Evolutionary conservation across 1,140 invertebrate species (phyloP), one percentile per base, ranked within the genome.

Genomic region (Scaptomyza pallida): DNA sequence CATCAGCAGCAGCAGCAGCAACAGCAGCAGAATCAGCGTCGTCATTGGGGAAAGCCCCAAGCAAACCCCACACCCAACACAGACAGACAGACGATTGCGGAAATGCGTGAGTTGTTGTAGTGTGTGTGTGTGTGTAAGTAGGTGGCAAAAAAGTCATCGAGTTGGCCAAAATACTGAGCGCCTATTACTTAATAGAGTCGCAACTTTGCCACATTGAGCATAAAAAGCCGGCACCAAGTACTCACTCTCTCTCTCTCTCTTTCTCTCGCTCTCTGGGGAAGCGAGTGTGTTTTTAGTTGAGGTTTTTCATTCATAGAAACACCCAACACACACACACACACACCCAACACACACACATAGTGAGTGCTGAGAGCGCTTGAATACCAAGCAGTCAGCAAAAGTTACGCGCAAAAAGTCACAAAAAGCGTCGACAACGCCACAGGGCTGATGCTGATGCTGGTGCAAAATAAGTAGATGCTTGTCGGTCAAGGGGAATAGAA

Each of bases 101-200:
- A 30, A 30, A 30, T 37, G 33, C 33, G 33, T n/a, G n/a, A 37
- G 33, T 37, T 3, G 33, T n/a, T n/a, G n/a, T n/a, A n/a, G n/a
- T n/a, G n/a, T n/a, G n/a, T n/a, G n/a, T n/a, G n/a, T n/a, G n/a
- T n/a, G n/a, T 37, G 2, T 30, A 30, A 60, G 69, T 47, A 65
- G 69, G 63, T 52, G 69, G 54, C 26, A 60, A 35, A 35, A 35
- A 35, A 35, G 33, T 35, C 33, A n/a, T 35, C 33, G 33, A 35
- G 33, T 23, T 71, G 67, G 70, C 63, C 70, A 71, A 78, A 71
- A 70, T 50, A 69, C 82, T 86, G 82, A 48, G 78, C 67, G 71
- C 82, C 82, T 82, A 76, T 83, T 88, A 88, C 78, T 76, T 88
- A 89, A 88, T 89, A 89, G 75, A 88, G 82, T 89, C 82, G 63